phyloP scores from a whole-genome alignment of 2,888 invertebrate genomes.

The Metacarcinus magister region DNA sequence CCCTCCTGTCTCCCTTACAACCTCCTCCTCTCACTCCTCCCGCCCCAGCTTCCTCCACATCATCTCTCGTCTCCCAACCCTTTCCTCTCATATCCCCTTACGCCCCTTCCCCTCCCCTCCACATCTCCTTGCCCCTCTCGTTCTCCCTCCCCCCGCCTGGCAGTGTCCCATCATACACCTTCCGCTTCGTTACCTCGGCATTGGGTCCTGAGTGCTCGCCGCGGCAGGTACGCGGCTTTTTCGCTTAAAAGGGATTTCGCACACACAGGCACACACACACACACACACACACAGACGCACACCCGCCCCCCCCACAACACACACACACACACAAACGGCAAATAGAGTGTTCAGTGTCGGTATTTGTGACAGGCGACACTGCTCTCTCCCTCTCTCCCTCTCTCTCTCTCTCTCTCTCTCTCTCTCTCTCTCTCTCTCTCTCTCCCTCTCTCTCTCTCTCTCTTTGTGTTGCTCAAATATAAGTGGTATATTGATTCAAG shows the following conservation, averaged over 20 bases:
- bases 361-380: background rate
- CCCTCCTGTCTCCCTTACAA: too few relatives aligned
- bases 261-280: background rate
- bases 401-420: constrained; percentile 51
- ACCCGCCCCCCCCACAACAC: background rate
- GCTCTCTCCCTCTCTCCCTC: constrained; percentile 34
- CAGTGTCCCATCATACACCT: constrained; percentile 55
- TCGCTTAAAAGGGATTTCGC: constrained; percentile 18
- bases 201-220: constrained; percentile 56
- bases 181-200: constrained; percentile 56
- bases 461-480: background rate
- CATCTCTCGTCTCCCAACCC: background rate
- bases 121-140: background rate
- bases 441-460: background rate
- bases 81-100: constrained; percentile 11
- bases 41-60: background rate
- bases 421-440: background rate
- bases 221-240: constrained; percentile 54
- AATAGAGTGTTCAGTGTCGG: background rate
- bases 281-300: background rate
- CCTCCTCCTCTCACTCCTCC: background rate
- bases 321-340: background rate
- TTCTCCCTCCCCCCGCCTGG: background rate
- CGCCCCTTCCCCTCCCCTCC: background rate
- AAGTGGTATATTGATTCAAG: background rate